Evolutionary conservation across 2,113 vertebrate species (phyloP).

Genomic region (Tiliqua scincoides): DNA sequence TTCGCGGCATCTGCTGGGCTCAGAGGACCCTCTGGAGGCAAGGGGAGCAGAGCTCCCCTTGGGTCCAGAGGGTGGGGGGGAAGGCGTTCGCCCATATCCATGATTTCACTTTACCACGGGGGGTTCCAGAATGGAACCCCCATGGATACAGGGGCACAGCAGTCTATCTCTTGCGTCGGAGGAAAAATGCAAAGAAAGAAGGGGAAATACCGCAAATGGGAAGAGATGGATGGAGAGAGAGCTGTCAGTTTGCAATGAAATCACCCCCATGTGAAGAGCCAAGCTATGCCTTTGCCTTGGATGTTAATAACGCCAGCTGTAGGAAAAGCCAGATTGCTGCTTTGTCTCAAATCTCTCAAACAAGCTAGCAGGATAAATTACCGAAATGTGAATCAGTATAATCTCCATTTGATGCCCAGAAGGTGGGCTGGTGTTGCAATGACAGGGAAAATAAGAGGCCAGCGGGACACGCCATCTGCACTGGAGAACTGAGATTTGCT

Average conservation of each 20-base stretch:
- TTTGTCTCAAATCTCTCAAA: conserved; percentile 37
- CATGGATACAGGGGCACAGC: too few species aligned
- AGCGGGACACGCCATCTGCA: neutral
- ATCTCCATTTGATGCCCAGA: conserved; percentile 47
- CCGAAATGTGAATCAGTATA: conserved; percentile 28
- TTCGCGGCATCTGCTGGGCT: too few species aligned
- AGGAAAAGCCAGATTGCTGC: conserved; percentile 46
- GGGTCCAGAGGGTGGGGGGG: too few species aligned
- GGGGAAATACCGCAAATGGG: conserved; percentile 5
- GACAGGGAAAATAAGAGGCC: conserved; percentile 29
- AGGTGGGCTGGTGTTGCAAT: conserved; percentile 5
- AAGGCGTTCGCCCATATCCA: too few species aligned
- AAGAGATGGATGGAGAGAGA: neutral
- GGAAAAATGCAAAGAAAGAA: neutral
- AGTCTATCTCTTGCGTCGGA: too few species aligned
- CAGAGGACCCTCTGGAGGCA: too few species aligned
- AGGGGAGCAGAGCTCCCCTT: too few species aligned
- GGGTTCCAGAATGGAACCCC: too few species aligned
- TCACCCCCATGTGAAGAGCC: conserved; percentile 36
- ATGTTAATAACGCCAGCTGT: conserved; percentile 35
- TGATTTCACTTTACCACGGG: too few species aligned
- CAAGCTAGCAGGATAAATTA: conserved; percentile 48
- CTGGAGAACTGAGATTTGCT: neutral
- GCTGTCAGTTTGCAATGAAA: conserved; percentile 23
- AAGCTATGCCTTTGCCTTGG: conserved; percentile 40